A percentile compares a stretch with the other conserved stretches of the same genome.
Evolutionary conservation across 2,888 invertebrate genomes (phyloP).

Genomic region (Volucella inflata): DNA sequence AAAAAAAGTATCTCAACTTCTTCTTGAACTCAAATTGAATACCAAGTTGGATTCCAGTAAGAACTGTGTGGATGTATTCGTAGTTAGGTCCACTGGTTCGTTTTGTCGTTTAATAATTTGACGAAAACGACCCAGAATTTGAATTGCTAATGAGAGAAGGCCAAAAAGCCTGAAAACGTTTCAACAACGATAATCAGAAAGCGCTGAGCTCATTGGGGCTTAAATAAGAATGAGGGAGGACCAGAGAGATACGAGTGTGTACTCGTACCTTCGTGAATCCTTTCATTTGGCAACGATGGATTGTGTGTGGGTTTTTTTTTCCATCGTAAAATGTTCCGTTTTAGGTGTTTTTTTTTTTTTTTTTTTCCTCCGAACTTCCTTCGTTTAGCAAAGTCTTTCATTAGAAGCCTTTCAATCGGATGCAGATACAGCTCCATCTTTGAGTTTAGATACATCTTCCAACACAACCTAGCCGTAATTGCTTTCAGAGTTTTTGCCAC

Average conservation of each 20-base stretch:
- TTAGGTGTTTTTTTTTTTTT: neutral
- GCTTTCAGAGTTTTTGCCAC: constrained; percentile 32
- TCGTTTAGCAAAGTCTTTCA: constrained; percentile 35
- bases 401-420: constrained; percentile 49
- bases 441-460: neutral
- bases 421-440: constrained; percentile 9
- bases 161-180: constrained; percentile 47
- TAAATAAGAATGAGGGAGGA: neutral
- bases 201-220: constrained; percentile 48
- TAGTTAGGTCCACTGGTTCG: neutral
- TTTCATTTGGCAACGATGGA: constrained; percentile 22
- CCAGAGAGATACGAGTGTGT: constrained; percentile 46
- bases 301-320: constrained; percentile 16
- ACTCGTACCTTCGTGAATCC: constrained; percentile 55
- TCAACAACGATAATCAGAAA: constrained; percentile 60
- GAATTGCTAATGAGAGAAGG: constrained; percentile 70
- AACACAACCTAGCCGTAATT: constrained; percentile 48
- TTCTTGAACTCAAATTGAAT: constrained; percentile 65
- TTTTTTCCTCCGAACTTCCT: neutral
- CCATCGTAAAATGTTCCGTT: constrained; percentile 20
- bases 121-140: constrained; percentile 51
- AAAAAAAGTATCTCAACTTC: constrained; percentile 46
- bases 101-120: constrained; percentile 55
- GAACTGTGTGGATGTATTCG: constrained; percentile 6
- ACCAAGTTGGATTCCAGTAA: constrained; percentile 29